Evolutionary conservation across 1,140 invertebrate species (phyloP).

Genomic region (Monomorium pharaonis): DNA sequence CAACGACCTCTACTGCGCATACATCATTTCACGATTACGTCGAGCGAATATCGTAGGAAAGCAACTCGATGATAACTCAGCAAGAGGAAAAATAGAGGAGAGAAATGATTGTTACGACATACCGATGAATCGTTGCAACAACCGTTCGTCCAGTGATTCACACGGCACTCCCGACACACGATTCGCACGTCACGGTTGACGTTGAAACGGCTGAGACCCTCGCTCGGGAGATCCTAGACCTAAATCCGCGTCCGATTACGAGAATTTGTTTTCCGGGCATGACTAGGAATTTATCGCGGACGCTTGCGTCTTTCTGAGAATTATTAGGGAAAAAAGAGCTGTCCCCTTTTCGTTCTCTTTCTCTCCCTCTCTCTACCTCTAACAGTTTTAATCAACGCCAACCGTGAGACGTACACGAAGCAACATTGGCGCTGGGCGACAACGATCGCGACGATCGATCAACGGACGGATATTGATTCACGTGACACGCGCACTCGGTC

Average conservation of each 20-base stretch:
- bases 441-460: neutral
- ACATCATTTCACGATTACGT: neutral
- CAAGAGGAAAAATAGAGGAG: neutral
- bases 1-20: neutral
- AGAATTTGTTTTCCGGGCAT: neutral
- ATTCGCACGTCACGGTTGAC: neutral
- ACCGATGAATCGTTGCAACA: conserved; percentile 14
- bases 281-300: neutral
- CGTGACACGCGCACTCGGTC: neutral
- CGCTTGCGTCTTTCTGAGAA: neutral
- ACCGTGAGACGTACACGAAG: no score
- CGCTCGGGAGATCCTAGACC: neutral
- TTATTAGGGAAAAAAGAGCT: neutral
- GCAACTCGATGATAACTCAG: neutral
- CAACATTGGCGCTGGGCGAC: neutral
- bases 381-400: neutral
- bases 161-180: neutral
- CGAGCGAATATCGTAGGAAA: neutral
- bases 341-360: no score
- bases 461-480: conserved; percentile 5
- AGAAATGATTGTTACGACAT: conserved; percentile 11
- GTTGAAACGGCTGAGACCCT: neutral
- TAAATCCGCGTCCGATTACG: neutral
- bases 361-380: no score
- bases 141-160: conserved; percentile 1